A percentile compares a stretch with the other conserved stretches of the same genome.
Conservation (phyloP, 2,888 invertebrate genomes). For the Lordiphosa fenestrarum region DNA sequence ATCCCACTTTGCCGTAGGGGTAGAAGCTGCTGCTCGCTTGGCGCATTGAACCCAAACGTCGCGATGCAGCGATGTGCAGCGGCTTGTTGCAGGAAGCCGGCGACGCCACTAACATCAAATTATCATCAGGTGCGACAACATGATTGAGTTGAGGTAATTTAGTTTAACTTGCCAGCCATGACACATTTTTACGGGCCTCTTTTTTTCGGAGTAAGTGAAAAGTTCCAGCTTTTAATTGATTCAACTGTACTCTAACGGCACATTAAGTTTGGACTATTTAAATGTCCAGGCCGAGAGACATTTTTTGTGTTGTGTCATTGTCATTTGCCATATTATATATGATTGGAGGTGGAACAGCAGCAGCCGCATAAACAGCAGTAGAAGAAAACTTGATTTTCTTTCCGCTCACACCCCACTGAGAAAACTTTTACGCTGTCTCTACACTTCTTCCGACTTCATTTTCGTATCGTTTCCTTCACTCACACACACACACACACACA, state of each 20-base stretch:
- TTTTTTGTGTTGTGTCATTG: slow-evolving; percentile 57
- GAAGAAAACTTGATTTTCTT: slow-evolving; percentile 16
- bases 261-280: slow-evolving; percentile 49
- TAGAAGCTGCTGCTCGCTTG: slow-evolving; percentile 1
- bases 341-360: slow-evolving; percentile 5
- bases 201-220: slow-evolving; percentile 54
- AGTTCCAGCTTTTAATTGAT: slow-evolving; percentile 57
- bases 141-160: slow-evolving; percentile 50
- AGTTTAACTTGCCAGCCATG: slow-evolving; percentile 62
- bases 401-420: slow-evolving; percentile 36
- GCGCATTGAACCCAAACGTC: slow-evolving; percentile 59
- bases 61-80: slow-evolving; percentile 56
- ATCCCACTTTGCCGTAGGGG: slow-evolving; percentile 3
- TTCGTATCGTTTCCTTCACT: slow-evolving; percentile 32
- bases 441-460: slow-evolving; percentile 35
- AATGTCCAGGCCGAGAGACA: slow-evolving; percentile 4
- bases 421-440: slow-evolving; percentile 55
- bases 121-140: slow-evolving; percentile 50
- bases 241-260: slow-evolving; percentile 66
- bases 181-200: slow-evolving; percentile 53
- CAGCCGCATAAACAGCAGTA: slow-evolving; percentile 13
- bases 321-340: slow-evolving; percentile 41
- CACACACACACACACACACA: slow-evolving; percentile 14
- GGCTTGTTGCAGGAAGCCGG: slow-evolving; percentile 69
- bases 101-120: slow-evolving; percentile 55